Percentiles rank a stretch among this genome's conserved stretches.
These are phyloP conservation scores for Nylanderia fulva DNA, from an alignment of 1,140 invertebrate species.

Conservation along the genomic window DNA sequence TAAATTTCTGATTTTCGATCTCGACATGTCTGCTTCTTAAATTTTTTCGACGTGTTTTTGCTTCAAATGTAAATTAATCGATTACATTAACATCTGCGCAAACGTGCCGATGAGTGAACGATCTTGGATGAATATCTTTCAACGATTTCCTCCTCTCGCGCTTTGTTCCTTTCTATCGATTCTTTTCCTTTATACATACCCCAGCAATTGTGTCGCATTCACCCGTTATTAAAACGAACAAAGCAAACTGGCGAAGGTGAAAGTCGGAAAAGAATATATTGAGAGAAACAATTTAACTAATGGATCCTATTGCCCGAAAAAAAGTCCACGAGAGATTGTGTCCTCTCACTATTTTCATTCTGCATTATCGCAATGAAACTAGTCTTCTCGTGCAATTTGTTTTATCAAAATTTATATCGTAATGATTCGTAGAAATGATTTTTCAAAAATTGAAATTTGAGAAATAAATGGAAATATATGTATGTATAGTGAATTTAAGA, in stretches of 20 bases:
- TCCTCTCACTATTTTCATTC: not conserved
- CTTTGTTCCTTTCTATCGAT: slow-evolving; percentile 2
- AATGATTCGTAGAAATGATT: not conserved
- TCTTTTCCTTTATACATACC: not conserved
- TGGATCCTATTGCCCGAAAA: slow-evolving; percentile 81
- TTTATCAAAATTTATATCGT: not conserved
- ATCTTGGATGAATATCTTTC: not conserved
- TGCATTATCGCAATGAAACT: not conserved
- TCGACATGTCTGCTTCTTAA: not conserved
- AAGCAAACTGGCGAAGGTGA: slow-evolving; percentile 42
- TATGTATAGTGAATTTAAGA: slow-evolving; percentile 4
- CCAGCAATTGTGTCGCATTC: slow-evolving; percentile 59
- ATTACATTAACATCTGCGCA: not conserved
- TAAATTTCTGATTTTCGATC: slow-evolving; percentile 30
- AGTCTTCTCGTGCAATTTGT: not conserved
- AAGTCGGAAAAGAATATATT: slow-evolving; percentile 69
- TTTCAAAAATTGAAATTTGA: not conserved
- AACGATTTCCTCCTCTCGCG: not conserved
- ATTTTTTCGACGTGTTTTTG: not conserved
- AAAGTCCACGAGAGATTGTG: slow-evolving; percentile 65
- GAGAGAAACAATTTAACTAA: slow-evolving; percentile 84
- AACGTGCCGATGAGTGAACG: not conserved
- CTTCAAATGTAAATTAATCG: slow-evolving; percentile 4
- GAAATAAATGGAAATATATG: not conserved
- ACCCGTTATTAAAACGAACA: slow-evolving; percentile 51